phyloP scores from a whole-genome alignment of 2,888 invertebrate species.

The Lasius platythorax region DNA sequence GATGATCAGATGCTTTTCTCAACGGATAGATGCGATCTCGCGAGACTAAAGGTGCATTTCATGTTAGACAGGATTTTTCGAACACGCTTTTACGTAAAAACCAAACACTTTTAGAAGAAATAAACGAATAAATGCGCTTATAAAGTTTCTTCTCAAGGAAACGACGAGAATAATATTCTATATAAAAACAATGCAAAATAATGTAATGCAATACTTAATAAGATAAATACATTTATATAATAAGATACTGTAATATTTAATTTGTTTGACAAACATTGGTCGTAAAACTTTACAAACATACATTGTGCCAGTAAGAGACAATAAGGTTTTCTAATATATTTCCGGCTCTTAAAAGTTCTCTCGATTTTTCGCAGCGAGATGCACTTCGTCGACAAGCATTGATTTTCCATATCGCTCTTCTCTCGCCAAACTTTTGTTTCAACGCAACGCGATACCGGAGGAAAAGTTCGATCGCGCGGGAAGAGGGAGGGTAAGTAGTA shows the following conservation, averaged over 20 bases:
- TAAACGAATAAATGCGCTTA: neutral
- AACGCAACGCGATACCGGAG: slow-evolving; percentile 50
- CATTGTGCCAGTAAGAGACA: neutral
- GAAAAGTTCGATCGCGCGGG: slow-evolving; percentile 60
- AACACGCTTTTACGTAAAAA: slow-evolving; percentile 19
- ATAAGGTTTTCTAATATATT: slow-evolving; percentile 5
- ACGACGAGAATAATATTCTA: neutral
- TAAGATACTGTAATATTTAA: neutral
- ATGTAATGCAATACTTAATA: neutral
- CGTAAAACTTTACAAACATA: neutral
- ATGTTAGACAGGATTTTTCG: neutral
- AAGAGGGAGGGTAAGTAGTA: slow-evolving; percentile 23
- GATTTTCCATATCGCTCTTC: slow-evolving; percentile 67
- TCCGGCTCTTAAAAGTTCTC: neutral
- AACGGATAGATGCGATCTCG: slow-evolving; percentile 30
- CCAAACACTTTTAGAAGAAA: neutral
- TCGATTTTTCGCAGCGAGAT: slow-evolving; percentile 24
- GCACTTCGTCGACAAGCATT: slow-evolving; percentile 62
- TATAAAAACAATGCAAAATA: neutral
- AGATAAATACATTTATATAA: neutral
- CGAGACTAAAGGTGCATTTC: neutral
- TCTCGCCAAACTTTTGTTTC: slow-evolving; percentile 64
- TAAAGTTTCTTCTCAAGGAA: neutral
- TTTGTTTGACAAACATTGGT: neutral
- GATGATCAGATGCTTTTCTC: slow-evolving; percentile 35